A percentile compares a stretch with the other conserved stretches of the same genome.
Conservation (phyloP, 1,140 invertebrate species). For the Zophobas atratus region DNA sequence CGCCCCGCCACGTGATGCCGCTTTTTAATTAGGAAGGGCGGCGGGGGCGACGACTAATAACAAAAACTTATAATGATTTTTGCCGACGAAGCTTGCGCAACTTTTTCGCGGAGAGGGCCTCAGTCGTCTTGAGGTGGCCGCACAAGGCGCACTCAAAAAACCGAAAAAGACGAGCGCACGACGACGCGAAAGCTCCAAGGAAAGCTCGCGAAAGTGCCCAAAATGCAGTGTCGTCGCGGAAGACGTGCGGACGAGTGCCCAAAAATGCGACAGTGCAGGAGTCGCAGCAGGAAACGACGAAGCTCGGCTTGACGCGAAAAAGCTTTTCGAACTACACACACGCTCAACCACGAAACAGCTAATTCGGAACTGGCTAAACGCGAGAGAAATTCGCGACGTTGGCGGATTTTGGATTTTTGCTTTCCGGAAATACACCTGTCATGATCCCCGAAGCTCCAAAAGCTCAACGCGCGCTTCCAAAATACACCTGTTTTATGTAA, state of each 20-base stretch:
- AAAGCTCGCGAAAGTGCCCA: background rate
- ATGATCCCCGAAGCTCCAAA: too few species aligned
- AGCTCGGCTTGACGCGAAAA: too few species aligned
- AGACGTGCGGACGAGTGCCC: background rate
- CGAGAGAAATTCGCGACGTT: too few species aligned
- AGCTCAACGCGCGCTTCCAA: too few species aligned
- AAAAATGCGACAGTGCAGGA: too few species aligned
- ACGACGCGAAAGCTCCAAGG: background rate
- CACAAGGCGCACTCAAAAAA: background rate
- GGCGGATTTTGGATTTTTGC: too few species aligned
- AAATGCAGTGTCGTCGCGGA: background rate
- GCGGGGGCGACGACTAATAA: conserved; percentile 61
- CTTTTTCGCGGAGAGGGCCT: conserved; percentile 55
- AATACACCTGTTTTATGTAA: too few species aligned
- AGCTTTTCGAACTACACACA: too few species aligned
- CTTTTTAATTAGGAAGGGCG: conserved; percentile 61
- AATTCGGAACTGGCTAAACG: too few species aligned
- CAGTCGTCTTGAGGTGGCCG: conserved; percentile 31
- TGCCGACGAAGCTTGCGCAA: conserved; percentile 60
- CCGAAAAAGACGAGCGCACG: background rate
- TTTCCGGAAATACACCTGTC: too few species aligned
- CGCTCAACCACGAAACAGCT: too few species aligned
- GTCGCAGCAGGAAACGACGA: too few species aligned
- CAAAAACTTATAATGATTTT: conserved; percentile 66
- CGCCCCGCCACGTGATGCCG: conserved; percentile 59